These are phyloP conservation scores for Dilophus febrilis DNA, from an alignment of 2,888 invertebrate genomes.

Conservation along the genomic window DNA sequence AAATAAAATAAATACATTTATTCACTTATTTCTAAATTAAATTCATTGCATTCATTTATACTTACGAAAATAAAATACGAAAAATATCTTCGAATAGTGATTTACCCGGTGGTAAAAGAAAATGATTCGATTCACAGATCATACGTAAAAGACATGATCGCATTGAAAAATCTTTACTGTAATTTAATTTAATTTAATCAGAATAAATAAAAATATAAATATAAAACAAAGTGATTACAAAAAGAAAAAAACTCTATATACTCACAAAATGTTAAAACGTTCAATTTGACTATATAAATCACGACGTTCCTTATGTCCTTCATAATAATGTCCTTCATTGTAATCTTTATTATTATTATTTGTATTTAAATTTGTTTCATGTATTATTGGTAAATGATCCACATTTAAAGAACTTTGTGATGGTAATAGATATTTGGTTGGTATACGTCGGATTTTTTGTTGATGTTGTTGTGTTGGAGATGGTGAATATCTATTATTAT, in stretches of 20 bases:
- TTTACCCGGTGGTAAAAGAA: constrained; percentile 38
- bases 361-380: background rate
- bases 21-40: no score
- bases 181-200: background rate
- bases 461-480: no score
- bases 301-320: constrained; percentile 15
- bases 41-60: no score
- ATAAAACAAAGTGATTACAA: background rate
- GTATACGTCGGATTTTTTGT: no score
- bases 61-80: constrained; percentile 43
- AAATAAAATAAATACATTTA: no score
- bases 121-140: constrained; percentile 45
- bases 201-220: background rate
- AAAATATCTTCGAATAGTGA: constrained; percentile 50
- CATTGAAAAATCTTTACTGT: constrained; percentile 7
- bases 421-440: background rate
- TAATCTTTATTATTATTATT: background rate
- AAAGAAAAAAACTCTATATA: no score
- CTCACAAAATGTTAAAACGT: constrained; percentile 5
- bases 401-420: background rate
- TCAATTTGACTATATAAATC: constrained; percentile 21
- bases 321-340: background rate
- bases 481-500: no score
- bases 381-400: background rate
- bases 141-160: constrained; percentile 41